These are phyloP conservation scores for Tubulanus polymorphus DNA, from an alignment of 2,888 invertebrate genomes.

Conservation along the genomic window DNA sequence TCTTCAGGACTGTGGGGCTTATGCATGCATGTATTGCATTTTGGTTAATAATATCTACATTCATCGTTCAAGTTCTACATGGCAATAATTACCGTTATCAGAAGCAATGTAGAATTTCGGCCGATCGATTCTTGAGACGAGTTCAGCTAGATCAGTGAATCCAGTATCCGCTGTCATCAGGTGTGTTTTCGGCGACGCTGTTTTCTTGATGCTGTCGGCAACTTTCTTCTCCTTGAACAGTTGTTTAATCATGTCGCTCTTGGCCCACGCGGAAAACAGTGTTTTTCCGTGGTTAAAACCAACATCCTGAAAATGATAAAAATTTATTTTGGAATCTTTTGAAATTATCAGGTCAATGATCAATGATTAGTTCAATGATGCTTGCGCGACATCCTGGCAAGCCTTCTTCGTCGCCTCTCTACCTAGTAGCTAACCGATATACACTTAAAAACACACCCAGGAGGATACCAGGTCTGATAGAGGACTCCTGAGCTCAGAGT, in stretches of 20 bases:
- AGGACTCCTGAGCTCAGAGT: too few species aligned
- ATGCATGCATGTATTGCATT: too few species aligned
- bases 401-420: too few species aligned
- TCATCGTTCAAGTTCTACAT: too few species aligned
- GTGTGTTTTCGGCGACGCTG: neutral
- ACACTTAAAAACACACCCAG: too few species aligned
- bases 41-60: too few species aligned
- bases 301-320: slow-evolving; percentile 40
- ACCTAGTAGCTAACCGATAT: too few species aligned
- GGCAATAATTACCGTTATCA: too few species aligned
- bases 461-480: too few species aligned
- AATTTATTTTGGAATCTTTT: too few species aligned
- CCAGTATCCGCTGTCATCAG: slow-evolving; percentile 43
- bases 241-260: slow-evolving; percentile 40
- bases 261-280: slow-evolving; percentile 46
- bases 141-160: slow-evolving; percentile 52
- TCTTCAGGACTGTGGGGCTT: too few species aligned
- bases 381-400: neutral
- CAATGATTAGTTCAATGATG: neutral
- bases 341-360: neutral
- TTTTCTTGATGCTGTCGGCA: slow-evolving; percentile 6
- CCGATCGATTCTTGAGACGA: slow-evolving; percentile 49
- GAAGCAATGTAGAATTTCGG: slow-evolving; percentile 17
- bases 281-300: slow-evolving; percentile 52
- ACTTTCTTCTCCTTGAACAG: slow-evolving; percentile 37